Conservation (phyloP, 2,888 invertebrate genomes). For the Netelia inedita region DNA sequence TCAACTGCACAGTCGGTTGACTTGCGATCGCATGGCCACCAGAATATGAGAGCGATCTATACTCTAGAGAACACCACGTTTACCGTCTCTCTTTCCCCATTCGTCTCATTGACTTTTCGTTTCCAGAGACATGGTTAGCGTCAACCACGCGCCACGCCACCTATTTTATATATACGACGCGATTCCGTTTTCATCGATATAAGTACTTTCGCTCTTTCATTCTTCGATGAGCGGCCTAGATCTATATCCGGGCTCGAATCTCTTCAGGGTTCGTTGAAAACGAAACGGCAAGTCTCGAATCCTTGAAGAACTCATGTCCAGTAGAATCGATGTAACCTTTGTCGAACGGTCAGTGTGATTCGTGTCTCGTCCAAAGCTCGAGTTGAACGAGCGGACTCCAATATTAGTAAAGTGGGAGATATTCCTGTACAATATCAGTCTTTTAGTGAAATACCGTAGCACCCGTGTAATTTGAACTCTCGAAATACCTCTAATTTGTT, state of each 20-base stretch:
- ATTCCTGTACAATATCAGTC: conserved; percentile 34
- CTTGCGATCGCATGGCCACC: conserved; percentile 61
- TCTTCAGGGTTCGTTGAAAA: conserved; percentile 38
- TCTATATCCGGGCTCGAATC: conserved; percentile 15
- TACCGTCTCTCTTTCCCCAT: conserved; percentile 8
- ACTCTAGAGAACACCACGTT: conserved; percentile 59
- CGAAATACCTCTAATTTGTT: conserved; percentile 45
- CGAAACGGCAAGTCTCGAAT: conserved; percentile 39
- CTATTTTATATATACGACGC: conserved; percentile 12
- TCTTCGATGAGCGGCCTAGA: neutral
- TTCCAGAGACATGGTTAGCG: conserved; percentile 24
- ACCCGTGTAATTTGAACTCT: conserved; percentile 37
- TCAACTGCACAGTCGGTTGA: conserved; percentile 60
- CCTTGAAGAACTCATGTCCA: conserved; percentile 34
- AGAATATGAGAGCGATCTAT: conserved; percentile 32
- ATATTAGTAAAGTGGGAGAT: conserved; percentile 52
- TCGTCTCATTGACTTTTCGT: conserved; percentile 2
- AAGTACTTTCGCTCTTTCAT: neutral
- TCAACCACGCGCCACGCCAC: conserved; percentile 42
- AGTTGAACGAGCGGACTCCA: conserved; percentile 44
- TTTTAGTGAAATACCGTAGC: conserved; percentile 27
- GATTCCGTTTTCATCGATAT: neutral
- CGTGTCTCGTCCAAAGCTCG: conserved; percentile 36
- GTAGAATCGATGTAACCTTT: conserved; percentile 48
- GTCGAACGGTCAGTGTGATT: conserved; percentile 60